These are phyloP conservation scores for Okamejei kenojei DNA, from an alignment of 2,797 vertebrate genomes.

Conservation along the genomic window DNA sequence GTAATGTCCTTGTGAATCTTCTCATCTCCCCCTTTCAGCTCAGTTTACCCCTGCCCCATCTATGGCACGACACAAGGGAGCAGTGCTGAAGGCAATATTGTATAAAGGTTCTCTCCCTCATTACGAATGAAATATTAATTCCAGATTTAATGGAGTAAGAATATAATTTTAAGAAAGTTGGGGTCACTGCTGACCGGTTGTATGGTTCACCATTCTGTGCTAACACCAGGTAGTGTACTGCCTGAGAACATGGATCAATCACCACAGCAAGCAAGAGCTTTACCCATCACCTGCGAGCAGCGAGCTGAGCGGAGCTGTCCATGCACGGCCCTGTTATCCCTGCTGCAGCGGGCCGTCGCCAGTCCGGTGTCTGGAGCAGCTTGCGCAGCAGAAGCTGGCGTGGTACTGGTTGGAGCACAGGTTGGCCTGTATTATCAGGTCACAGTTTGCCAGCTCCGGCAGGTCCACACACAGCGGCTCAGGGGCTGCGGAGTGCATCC, in stretches of 20 bases:
- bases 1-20: too few relatives aligned
- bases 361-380: conserved; percentile 63
- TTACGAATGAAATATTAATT: too few relatives aligned
- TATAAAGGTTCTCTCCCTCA: too few relatives aligned
- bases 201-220: not conserved
- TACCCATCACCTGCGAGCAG: conserved; percentile 17
- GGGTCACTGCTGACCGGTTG: not conserved
- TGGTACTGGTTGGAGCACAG: conserved; percentile 83
- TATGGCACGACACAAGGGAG: too few relatives aligned
- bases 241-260: not conserved
- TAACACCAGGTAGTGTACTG: not conserved
- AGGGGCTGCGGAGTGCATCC: conserved; percentile 38
- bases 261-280: not conserved
- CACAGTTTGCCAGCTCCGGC: conserved; percentile 86
- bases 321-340: not conserved
- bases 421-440: conserved; percentile 80
- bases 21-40: too few relatives aligned
- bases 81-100: too few relatives aligned
- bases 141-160: too few relatives aligned
- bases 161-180: too few relatives aligned
- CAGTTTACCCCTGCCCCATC: too few relatives aligned
- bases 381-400: conserved; percentile 90
- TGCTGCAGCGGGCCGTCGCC: not conserved
- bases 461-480: conserved; percentile 73
- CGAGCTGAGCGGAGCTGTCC: not conserved